Base-by-base conservation (phyloP, 1,140 invertebrate species). In the Lordiphosa clarofinis region DNA sequence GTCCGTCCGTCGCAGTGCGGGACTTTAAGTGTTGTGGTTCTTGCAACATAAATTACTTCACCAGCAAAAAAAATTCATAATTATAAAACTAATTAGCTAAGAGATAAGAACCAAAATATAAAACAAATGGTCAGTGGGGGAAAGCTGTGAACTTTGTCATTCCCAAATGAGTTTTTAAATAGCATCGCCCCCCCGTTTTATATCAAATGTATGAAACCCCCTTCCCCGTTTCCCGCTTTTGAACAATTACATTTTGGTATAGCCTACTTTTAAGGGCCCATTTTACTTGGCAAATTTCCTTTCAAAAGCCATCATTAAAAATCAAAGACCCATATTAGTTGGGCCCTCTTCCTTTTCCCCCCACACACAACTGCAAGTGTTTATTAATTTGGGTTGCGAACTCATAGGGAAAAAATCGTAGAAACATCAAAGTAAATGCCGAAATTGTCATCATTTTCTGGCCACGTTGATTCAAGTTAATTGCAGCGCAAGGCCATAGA, bases 11-110 rank as follows among this genome's bases (percentile, higher is more conserved):
- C 11, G 8, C 3, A 46, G 10, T 15, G 46, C 33, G 1, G 21
- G 19, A 43, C 40, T 58, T 54, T 31, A 64, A 68, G 49, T 50
- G 47, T 12, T 28, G 43, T 40, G 59, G 43, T 21, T 48, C 7
- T 53, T 53, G 13, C 7, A 24, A 40, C 24, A 10, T 37, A 67
- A 82, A 68, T 82, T 68, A 58, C 65, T 61, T 54, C 55, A 38
- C 39, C 50, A 21, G 31, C 24, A n/a, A 28, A 28, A 60, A 55
- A 46, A 31, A 12, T 11, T 64, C 50, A 76, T 84, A 84, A 81
- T 82, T 84, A 73, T 64, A 76, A 81, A 82, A 65, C 78, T 81
- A 81, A 81, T 81, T 81, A 81, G 76, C 76, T 82, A 56, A 68
- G 62, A 82, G 67, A 81, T 81, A 72, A 49, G 70, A 56, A 67